Evolutionary conservation across 1,140 invertebrate genomes (phyloP).

Genomic region (Ladona fulva): DNA sequence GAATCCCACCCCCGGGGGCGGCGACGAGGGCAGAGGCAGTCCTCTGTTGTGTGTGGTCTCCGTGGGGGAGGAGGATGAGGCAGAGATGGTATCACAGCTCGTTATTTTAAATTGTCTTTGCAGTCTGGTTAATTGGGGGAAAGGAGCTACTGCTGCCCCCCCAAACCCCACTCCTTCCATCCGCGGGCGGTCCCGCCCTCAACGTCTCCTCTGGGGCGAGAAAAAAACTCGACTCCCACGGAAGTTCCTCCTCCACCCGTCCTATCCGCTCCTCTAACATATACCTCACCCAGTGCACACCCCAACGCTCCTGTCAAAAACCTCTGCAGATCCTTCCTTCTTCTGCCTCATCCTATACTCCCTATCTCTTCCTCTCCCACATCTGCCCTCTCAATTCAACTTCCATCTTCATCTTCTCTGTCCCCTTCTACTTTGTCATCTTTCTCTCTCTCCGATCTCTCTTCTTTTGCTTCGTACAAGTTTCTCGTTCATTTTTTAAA

Average conservation of each 20-base stretch:
- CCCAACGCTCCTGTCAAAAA: too few relatives aligned
- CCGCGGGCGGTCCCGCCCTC: neutral
- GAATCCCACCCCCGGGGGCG: neutral
- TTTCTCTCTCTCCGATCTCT: too few relatives aligned
- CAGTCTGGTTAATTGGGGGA: constrained; percentile 7
- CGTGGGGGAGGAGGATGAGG: neutral
- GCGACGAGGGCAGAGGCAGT: neutral
- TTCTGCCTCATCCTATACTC: neutral
- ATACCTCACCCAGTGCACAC: too few relatives aligned
- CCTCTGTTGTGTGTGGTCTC: neutral
- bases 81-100: neutral
- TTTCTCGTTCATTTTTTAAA: too few relatives aligned
- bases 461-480: too few relatives aligned
- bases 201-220: neutral
- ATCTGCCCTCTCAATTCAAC: neutral
- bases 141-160: neutral
- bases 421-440: neutral
- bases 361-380: neutral
- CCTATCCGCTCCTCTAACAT: too few relatives aligned
- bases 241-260: neutral
- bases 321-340: neutral
- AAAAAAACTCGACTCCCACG: neutral
- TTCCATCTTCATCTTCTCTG: too few relatives aligned
- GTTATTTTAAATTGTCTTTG: constrained; percentile 10
- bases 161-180: neutral